phyloP scores from a whole-genome alignment of 2,888 invertebrate genomes.

The Amphipoea oculea region DNA sequence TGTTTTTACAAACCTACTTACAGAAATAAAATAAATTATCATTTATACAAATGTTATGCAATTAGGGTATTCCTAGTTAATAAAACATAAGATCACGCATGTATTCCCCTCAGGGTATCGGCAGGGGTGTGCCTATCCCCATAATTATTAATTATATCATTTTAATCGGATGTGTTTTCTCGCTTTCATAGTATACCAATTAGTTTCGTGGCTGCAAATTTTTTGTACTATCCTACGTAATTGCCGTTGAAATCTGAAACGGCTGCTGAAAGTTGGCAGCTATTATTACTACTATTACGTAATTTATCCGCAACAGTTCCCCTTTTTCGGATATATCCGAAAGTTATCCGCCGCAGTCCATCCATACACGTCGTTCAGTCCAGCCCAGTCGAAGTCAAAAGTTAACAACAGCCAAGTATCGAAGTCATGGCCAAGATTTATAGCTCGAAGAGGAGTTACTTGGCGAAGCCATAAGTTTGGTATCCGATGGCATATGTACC shows the following conservation, averaged over 20 bases:
- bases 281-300: neutral
- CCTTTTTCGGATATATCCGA: conserved; percentile 28
- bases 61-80: too few relatives aligned
- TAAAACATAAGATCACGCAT: neutral
- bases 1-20: too few relatives aligned
- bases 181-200: neutral
- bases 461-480: conserved; percentile 44
- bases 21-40: too few relatives aligned
- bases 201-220: neutral
- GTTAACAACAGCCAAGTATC: conserved; percentile 50
- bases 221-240: neutral
- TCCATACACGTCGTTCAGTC: conserved; percentile 56
- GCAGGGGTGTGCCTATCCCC: too few relatives aligned
- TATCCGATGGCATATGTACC: neutral
- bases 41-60: neutral
- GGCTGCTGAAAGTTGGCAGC: neutral
- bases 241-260: neutral
- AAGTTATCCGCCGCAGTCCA: conserved; percentile 38
- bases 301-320: conserved; percentile 16
- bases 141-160: too few relatives aligned
- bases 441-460: conserved; percentile 39
- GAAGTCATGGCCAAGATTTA: conserved; percentile 57
- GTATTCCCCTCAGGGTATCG: too few relatives aligned
- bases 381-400: conserved; percentile 49
- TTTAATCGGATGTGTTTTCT: too few relatives aligned